Conservation (phyloP, 2,113 vertebrate species). For the Prunella himalayana region DNA sequence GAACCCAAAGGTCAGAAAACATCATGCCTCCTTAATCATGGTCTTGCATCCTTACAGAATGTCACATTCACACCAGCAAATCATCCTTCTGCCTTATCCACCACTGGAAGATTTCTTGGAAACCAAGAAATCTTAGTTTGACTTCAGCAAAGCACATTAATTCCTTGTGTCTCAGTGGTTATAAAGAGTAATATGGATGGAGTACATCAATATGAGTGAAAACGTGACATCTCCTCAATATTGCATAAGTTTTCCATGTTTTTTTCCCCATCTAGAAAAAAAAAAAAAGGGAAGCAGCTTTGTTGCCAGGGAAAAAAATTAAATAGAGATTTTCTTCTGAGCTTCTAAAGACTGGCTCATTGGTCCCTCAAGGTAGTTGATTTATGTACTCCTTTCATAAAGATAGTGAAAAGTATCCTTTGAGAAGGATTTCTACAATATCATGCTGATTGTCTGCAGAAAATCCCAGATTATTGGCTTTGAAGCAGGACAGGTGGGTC, state of each 20-base stretch:
- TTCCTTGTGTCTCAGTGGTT: background rate
- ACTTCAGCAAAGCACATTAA: background rate
- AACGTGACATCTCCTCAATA: background rate
- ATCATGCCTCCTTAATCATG: fast-evolving
- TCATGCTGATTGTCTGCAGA: background rate
- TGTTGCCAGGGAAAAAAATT: background rate
- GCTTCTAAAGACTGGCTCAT: background rate
- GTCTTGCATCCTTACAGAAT: background rate
- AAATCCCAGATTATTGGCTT: background rate
- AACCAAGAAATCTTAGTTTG: background rate
- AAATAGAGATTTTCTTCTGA: background rate
- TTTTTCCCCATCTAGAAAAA: background rate
- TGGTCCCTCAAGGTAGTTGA: background rate
- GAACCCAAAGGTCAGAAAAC: background rate
- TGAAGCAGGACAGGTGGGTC: background rate
- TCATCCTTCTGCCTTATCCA: background rate
- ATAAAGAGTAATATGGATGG: background rate
- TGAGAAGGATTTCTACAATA: background rate
- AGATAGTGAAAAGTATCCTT: background rate
- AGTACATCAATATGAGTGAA: background rate
- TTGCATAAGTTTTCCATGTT: background rate
- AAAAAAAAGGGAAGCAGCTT: background rate
- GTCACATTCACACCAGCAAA: background rate
- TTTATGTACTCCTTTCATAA: background rate
- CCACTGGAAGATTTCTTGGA: too few species aligned